These are phyloP conservation scores for Chiloscyllium punctatum DNA, from an alignment of 2,797 vertebrate genomes.

Conservation along the genomic window DNA sequence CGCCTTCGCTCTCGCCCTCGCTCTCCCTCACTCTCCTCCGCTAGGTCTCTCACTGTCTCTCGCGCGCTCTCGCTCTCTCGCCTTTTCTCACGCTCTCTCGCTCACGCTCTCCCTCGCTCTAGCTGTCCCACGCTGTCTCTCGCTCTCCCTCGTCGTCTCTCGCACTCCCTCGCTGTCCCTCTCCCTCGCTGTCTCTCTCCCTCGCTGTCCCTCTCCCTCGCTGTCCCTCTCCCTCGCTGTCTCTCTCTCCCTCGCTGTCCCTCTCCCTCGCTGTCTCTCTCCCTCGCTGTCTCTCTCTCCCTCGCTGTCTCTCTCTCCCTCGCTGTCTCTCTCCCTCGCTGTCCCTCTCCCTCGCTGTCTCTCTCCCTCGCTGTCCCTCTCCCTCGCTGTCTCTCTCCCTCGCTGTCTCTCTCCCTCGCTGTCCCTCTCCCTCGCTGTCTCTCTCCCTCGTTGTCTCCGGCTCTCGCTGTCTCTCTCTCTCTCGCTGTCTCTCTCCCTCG, in stretches of 20 bases:
- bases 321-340: not conserved
- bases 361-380: not conserved
- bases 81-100: slow-evolving; percentile 43
- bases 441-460: slow-evolving; percentile 32
- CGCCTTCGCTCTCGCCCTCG: too few species aligned
- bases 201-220: not conserved
- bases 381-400: slow-evolving; percentile 25
- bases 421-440: not conserved
- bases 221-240: not conserved
- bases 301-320: not conserved
- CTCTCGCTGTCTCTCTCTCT: not conserved
- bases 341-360: not conserved
- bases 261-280: not conserved
- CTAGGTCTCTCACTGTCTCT: not conserved
- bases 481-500: not conserved
- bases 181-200: not conserved
- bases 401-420: not conserved
- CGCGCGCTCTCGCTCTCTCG: not conserved
- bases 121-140: not conserved
- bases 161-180: not conserved
- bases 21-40: not conserved
- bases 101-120: slow-evolving; percentile 38
- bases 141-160: not conserved
- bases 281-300: not conserved
- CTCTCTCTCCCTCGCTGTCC: not conserved